Conservation (phyloP, 35 echinoderm and acorn worm species). For the Hemicentrotus pulcherrimus region DNA sequence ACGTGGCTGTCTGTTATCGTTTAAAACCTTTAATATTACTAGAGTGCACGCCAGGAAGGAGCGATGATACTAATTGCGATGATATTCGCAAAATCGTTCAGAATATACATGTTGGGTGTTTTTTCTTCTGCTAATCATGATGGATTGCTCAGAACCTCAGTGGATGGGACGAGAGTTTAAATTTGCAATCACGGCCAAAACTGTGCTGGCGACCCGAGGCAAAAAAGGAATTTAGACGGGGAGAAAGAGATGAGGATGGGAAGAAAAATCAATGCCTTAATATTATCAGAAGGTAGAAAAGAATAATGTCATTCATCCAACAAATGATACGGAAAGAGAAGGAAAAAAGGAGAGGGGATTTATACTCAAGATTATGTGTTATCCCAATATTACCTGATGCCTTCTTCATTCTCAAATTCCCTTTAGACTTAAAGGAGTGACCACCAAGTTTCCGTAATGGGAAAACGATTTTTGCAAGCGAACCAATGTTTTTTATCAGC, state of each 20-base stretch:
- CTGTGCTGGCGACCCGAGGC: neutral
- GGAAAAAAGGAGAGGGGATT: too few species aligned
- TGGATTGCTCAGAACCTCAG: neutral
- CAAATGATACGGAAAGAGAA: too few species aligned
- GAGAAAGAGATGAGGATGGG: neutral
- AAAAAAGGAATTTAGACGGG: neutral
- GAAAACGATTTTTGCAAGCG: too few species aligned
- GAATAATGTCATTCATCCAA: too few species aligned
- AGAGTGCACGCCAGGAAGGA: neutral
- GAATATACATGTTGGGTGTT: neutral
- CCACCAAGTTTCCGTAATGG: too few species aligned
- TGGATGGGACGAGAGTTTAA: neutral
- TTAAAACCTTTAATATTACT: neutral
- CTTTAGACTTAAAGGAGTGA: too few species aligned
- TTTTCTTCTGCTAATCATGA: neutral
- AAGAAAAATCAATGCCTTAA: neutral
- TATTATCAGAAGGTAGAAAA: neutral
- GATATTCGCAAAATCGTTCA: neutral
- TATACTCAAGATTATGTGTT: too few species aligned
- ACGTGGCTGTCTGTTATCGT: neutral
- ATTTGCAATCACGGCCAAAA: constrained; percentile 5
- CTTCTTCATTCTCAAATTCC: too few species aligned
- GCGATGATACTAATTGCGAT: constrained; percentile 2
- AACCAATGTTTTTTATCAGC: too few species aligned
- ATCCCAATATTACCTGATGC: too few species aligned